Percentiles rank a stretch among this genome's conserved stretches.
Evolutionary conservation across 2,888 invertebrate genomes (phyloP).

Genomic region (Bursaphelenchus okinawaensis): DNA sequence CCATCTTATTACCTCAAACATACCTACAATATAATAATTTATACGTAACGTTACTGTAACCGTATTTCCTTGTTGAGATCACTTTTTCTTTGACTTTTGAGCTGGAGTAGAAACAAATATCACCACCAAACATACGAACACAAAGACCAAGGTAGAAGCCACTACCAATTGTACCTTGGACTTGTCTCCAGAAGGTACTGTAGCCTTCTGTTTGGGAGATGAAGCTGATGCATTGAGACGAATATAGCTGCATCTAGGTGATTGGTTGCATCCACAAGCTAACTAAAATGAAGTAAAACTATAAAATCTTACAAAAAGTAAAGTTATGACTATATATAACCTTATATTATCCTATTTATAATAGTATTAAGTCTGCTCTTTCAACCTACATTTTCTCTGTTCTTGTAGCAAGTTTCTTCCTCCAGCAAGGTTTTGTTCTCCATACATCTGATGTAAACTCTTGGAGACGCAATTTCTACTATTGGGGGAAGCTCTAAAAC

Average conservation of each 20-base stretch:
- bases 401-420: slow-evolving; percentile 9
- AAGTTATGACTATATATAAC: too few species aligned
- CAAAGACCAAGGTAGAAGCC: background rate
- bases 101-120: background rate
- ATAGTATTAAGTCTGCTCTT: too few species aligned
- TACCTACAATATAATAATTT: too few species aligned
- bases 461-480: background rate
- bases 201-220: background rate
- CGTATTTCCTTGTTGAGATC: too few species aligned
- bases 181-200: background rate
- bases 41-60: too few species aligned
- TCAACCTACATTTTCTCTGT: slow-evolving; percentile 12
- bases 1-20: too few species aligned
- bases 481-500: background rate
- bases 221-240: background rate
- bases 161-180: background rate
- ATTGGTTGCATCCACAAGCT: slow-evolving; percentile 4
- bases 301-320: background rate
- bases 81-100: background rate
- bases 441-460: slow-evolving; percentile 16
- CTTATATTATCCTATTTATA: background rate
- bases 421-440: slow-evolving; percentile 15
- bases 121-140: background rate
- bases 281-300: background rate
- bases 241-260: slow-evolving; percentile 1